A percentile compares a stretch with the other conserved stretches of the same genome.
phyloP scores from a whole-genome alignment of 2,888 invertebrate genomes.

The Athalia circularis region DNA sequence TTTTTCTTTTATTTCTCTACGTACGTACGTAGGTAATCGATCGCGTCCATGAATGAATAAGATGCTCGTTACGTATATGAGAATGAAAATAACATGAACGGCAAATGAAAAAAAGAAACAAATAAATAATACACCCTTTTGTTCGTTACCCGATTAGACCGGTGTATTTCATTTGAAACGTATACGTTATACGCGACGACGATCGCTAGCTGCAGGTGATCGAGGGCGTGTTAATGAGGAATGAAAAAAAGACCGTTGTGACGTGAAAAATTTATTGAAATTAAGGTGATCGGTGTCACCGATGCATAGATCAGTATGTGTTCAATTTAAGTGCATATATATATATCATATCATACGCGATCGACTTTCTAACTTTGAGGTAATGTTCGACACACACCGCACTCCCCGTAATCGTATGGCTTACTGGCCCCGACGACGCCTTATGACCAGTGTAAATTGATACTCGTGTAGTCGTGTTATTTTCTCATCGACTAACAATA shows the following conservation, averaged over 20 bases:
- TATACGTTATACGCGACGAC: not conserved
- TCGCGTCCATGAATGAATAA: not conserved
- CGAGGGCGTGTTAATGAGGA: no score
- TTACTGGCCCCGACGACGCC: not conserved
- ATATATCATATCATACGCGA: not conserved
- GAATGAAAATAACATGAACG: no score
- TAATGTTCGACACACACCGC: slow-evolving; percentile 1
- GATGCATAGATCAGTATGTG: no score
- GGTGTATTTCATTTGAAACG: no score
- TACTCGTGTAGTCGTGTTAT: slow-evolving; percentile 31
- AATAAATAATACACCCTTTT: no score
- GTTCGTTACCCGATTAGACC: no score
- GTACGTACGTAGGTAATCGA: no score
- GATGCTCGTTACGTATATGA: no score
- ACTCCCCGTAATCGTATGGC: slow-evolving; percentile 24
- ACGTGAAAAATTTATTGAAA: no score
- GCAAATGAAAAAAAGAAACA: no score
- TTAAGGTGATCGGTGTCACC: slow-evolving; percentile 13
- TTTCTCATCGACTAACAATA: not conserved
- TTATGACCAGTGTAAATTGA: slow-evolving; percentile 19
- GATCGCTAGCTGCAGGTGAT: not conserved
- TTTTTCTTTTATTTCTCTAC: not conserved
- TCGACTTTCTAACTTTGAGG: slow-evolving; percentile 36
- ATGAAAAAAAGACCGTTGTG: no score
- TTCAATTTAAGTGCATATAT: not conserved